Evolutionary conservation across 2,888 invertebrate species (phyloP), one percentile per base, ranked within the genome.

Genomic region (Cheilosia soror): DNA sequence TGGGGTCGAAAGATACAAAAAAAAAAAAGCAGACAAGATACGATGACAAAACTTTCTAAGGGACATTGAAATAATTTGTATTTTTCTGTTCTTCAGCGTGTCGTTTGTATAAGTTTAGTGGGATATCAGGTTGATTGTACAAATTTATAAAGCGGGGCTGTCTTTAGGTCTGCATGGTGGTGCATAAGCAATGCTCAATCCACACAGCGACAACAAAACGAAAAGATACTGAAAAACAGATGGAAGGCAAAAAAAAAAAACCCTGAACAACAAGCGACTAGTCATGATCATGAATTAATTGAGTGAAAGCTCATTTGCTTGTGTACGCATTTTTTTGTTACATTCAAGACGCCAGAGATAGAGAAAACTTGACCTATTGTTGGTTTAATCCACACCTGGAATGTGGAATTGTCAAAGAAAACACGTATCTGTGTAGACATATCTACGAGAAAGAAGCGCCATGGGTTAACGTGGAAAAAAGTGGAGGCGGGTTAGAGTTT

Each of bases 311-410:
- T 79, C 63, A 71, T 72, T 63, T 72, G 65, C 49, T 71, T 79
- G 68, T 65, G 31, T 62, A 40, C 40, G 29, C 42, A 40, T 51
- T 49, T 62, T 13, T 11, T 11, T 51, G 0, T 53, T 44, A 40
- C 13, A 58, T 62, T 51, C 29, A 65, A 63, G 66, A 42, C 72
- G 71, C 37, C 63, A 66, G 79, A 79, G 79, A 79, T 57, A 66
- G 79, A 79, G 79, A 79, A 79, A 79, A 79, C 71, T 79, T 79
- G 79, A 66, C 79, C 79, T 62, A 72, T 72, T 79, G 72, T 60
- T 58, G 44, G 31, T n/a, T 44, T 42, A 33, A 29, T 72, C 58
- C 47, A 55, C 42, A 44, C 47, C 57, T 63, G 71, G 55, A 62
- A 78, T 78, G 62, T 62, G 49, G 49, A 29, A 57, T 65, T 55